A percentile compares a stretch with the other conserved stretches of the same genome.
phyloP scores from a whole-genome alignment of 2,888 invertebrate genomes.

The Cotesia congregata region DNA sequence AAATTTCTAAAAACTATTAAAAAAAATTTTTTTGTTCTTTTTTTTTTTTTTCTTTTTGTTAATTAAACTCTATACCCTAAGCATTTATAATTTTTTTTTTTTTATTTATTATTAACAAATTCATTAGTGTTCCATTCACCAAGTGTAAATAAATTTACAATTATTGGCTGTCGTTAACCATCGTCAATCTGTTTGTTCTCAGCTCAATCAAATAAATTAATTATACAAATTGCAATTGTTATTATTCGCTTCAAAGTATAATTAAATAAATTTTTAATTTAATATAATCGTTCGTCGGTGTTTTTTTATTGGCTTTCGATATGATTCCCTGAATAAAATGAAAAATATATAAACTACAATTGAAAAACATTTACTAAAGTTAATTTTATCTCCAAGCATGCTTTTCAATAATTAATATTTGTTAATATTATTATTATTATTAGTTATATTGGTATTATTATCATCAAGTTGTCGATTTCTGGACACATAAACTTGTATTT shows the following conservation, averaged over 20 bases:
- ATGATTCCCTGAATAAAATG: slow-evolving; percentile 32
- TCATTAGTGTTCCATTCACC: not conserved
- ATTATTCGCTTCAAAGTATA: not conserved
- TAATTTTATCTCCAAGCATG: slow-evolving; percentile 17
- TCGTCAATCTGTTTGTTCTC: not conserved
- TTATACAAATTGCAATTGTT: not conserved
- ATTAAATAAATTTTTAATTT: not conserved
- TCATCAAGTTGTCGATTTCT: not conserved
- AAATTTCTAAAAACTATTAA: not conserved
- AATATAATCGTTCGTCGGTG: not conserved
- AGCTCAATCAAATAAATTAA: not conserved
- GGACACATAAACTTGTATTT: not conserved
- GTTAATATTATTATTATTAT: not conserved
- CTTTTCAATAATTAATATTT: slow-evolving; percentile 6
- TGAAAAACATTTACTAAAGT: not conserved
- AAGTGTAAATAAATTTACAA: not conserved
- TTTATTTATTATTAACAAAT: not conserved
- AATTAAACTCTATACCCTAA: not conserved
- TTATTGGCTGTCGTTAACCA: not conserved
- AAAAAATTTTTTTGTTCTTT: not conserved
- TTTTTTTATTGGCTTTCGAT: slow-evolving; percentile 27
- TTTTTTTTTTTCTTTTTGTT: slow-evolving; percentile 5
- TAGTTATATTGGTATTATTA: not conserved
- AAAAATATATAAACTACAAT: slow-evolving; percentile 28
- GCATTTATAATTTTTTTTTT: slow-evolving; percentile 4